phyloP scores from a whole-genome alignment of 2,113 vertebrate species.

The Prinia subflava region DNA sequence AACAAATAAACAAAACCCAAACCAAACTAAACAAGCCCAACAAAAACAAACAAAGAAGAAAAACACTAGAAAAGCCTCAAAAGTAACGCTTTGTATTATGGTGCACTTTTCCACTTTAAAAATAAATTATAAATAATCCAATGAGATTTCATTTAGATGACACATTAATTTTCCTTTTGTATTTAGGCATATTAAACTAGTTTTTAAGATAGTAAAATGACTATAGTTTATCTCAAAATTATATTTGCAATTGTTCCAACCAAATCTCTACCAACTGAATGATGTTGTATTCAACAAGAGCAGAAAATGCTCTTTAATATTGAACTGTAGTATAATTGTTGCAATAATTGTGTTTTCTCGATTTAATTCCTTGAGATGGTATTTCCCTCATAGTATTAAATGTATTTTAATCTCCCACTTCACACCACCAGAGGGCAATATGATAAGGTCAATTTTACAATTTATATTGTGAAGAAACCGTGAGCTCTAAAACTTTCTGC shows the following conservation, averaged over 20 bases:
- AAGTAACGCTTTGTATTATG: background rate
- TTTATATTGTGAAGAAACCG: rapidly evolving
- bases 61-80: background rate
- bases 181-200: background rate
- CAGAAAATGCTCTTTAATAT: background rate
- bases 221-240: background rate
- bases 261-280: background rate
- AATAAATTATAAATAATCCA: background rate
- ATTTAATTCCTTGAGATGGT: background rate
- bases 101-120: background rate
- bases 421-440: conserved; percentile 69
- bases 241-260: background rate
- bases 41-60: background rate
- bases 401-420: background rate
- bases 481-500: background rate
- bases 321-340: background rate
- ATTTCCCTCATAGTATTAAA: background rate
- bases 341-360: background rate
- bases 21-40: background rate
- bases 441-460: background rate
- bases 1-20: background rate
- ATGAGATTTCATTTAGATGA: background rate
- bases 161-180: background rate
- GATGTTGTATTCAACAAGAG: background rate
- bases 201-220: background rate